phyloP scores from a whole-genome alignment of 1,140 invertebrate species.

The Drosophila nikananu region DNA sequence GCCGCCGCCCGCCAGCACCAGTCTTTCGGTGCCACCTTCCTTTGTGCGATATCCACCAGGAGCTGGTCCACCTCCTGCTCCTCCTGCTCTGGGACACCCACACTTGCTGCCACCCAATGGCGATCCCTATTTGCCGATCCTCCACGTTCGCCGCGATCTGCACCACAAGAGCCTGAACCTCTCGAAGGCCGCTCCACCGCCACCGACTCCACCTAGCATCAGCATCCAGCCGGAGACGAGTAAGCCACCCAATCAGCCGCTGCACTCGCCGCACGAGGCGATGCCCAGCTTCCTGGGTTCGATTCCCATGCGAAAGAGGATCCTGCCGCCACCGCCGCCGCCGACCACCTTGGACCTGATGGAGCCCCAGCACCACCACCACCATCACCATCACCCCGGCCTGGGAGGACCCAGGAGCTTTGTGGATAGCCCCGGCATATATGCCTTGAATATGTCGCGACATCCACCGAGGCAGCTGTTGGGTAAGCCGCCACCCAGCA shows the following conservation, averaged over 20 bases:
- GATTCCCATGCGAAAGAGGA: slow-evolving; percentile 86
- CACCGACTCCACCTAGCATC: slow-evolving; percentile 67
- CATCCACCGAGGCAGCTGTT: slow-evolving; percentile 68
- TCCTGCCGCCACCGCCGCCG: slow-evolving; percentile 71
- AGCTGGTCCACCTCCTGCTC: slow-evolving; percentile 16
- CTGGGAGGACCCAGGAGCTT: slow-evolving; percentile 46
- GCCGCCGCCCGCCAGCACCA: not conserved
- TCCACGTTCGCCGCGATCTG: slow-evolving; percentile 91
- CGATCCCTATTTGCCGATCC: slow-evolving; percentile 86
- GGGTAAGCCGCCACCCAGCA: slow-evolving; percentile 53
- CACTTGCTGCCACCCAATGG: slow-evolving; percentile 61
- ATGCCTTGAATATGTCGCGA: slow-evolving; percentile 71
- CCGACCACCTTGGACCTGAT: slow-evolving; percentile 41
- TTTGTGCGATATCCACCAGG: slow-evolving; percentile 47
- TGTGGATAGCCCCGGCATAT: slow-evolving; percentile 62
- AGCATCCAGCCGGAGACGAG: slow-evolving; percentile 78
- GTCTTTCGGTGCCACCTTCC: slow-evolving; percentile 22
- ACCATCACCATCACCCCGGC: slow-evolving; percentile 47
- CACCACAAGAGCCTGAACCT: slow-evolving; percentile 86
- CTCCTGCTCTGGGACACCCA: slow-evolving; percentile 20
- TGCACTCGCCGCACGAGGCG: slow-evolving; percentile 85
- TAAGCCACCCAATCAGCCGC: slow-evolving; percentile 65
- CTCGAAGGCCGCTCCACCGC: slow-evolving; percentile 44
- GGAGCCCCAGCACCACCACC: slow-evolving; percentile 38
- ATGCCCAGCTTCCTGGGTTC: slow-evolving; percentile 88